Percentiles rank a stretch among this genome's conserved stretches.
Evolutionary conservation across 2,797 vertebrate genomes (phyloP).

Genomic region (Sus cebifrons): DNA sequence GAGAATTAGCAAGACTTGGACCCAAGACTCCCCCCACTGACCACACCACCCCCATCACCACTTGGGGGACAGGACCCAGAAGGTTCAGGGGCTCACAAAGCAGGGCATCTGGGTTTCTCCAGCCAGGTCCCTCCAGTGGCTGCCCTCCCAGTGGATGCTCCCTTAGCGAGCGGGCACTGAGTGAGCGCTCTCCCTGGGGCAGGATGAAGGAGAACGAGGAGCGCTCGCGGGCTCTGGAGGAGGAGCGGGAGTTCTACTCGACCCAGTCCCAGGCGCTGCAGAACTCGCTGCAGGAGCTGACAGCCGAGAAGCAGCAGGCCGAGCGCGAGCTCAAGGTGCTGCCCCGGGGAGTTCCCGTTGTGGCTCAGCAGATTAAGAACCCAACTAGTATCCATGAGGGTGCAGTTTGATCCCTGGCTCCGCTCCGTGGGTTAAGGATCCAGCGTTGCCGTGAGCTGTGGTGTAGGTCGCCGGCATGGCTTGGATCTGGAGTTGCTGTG

Average conservation of each 20-base stretch:
- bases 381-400: no score
- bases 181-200: neutral
- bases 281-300: conserved; percentile 96
- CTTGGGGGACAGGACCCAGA: neutral
- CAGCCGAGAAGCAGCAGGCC: conserved; percentile 95
- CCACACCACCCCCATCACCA: neutral
- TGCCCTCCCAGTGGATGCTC: neutral
- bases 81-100: neutral
- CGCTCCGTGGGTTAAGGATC: no score
- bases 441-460: no score
- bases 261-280: conserved; percentile 95
- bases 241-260: conserved; percentile 96
- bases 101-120: neutral
- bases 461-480: no score
- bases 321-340: conserved; percentile 97
- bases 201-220: conserved; percentile 96
- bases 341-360: neutral
- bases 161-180: neutral
- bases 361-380: no score
- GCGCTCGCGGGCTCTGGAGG: conserved; percentile 93
- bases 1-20: neutral
- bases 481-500: no score
- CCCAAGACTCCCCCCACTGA: neutral
- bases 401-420: no score
- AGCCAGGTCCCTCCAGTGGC: neutral